Evolutionary conservation across 2,797 vertebrate genomes (phyloP).

Genomic region (Acrocephalus scirpaceus): DNA sequence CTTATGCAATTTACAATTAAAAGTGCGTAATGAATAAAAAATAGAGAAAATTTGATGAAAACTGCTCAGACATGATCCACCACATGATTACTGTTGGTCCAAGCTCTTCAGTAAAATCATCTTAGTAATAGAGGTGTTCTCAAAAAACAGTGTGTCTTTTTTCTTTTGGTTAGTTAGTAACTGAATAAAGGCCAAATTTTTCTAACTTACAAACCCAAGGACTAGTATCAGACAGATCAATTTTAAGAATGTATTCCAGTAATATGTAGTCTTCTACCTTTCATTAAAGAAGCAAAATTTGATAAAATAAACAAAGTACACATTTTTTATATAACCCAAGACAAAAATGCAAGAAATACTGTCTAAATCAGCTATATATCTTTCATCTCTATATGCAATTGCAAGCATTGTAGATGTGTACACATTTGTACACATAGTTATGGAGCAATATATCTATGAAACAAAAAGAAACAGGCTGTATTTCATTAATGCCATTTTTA

Average conservation of each 20-base stretch:
- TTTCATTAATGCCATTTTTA: not conserved
- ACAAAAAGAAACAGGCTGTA: not conserved
- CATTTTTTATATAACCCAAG: not conserved
- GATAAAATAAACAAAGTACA: not conserved
- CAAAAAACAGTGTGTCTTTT: not conserved
- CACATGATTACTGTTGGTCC: not conserved
- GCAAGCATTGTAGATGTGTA: not conserved
- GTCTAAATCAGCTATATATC: not conserved
- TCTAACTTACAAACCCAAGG: not conserved
- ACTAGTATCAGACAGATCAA: not conserved
- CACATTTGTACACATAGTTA: not conserved
- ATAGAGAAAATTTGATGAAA: not conserved
- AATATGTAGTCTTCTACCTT: not conserved
- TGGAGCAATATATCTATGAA: not conserved
- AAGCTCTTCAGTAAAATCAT: not conserved
- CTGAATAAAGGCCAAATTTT: not conserved
- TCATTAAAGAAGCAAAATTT: not conserved
- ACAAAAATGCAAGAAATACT: not conserved
- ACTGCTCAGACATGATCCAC: not conserved
- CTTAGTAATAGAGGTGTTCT: not conserved
- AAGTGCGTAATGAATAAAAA: not conserved
- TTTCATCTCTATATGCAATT: not conserved
- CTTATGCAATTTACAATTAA: not conserved
- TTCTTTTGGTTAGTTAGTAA: not conserved
- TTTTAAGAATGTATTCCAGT: not conserved